A percentile compares a stretch with the other conserved stretches of the same genome.
Evolutionary conservation across 2,113 vertebrate genomes (phyloP).

Genomic region (Nothobranchius kuhntae): DNA sequence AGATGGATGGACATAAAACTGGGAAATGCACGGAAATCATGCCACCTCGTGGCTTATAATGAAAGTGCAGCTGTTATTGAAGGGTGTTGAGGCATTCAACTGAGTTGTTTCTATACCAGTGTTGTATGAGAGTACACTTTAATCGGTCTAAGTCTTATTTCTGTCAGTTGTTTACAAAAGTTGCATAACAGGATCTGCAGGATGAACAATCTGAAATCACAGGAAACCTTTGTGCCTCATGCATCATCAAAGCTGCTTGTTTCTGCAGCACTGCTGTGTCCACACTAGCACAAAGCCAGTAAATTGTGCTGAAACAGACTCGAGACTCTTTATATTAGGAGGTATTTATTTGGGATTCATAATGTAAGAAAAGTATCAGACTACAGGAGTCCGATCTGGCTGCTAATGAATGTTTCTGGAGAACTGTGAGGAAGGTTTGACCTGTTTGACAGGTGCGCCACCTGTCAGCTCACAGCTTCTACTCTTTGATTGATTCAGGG

Average conservation of each 20-base stretch:
- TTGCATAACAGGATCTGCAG: not conserved
- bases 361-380: not conserved
- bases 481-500: not conserved
- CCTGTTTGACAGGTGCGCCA: conserved; percentile 15
- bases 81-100: not conserved
- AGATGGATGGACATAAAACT: too few species aligned
- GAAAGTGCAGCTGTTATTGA: not conserved
- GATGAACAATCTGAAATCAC: not conserved
- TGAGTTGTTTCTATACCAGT: not conserved
- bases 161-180: not conserved
- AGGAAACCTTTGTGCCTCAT: not conserved
- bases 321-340: too few species aligned
- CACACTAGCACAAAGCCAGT: not conserved
- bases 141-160: not conserved
- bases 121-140: too few species aligned
- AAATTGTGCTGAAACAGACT: too few species aligned
- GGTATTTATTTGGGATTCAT: too few species aligned
- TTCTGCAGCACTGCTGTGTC: not conserved
- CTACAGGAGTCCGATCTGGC: not conserved
- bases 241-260: not conserved
- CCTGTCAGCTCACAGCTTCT: not conserved
- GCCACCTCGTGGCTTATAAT: conserved; percentile 46
- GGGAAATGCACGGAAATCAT: not conserved
- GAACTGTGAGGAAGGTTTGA: not conserved
- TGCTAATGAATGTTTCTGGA: not conserved